A percentile compares a stretch with the other conserved stretches of the same genome.
Evolutionary conservation across 1,140 invertebrate genomes (phyloP).

Genomic region (Ditylenchus dipsaci): DNA sequence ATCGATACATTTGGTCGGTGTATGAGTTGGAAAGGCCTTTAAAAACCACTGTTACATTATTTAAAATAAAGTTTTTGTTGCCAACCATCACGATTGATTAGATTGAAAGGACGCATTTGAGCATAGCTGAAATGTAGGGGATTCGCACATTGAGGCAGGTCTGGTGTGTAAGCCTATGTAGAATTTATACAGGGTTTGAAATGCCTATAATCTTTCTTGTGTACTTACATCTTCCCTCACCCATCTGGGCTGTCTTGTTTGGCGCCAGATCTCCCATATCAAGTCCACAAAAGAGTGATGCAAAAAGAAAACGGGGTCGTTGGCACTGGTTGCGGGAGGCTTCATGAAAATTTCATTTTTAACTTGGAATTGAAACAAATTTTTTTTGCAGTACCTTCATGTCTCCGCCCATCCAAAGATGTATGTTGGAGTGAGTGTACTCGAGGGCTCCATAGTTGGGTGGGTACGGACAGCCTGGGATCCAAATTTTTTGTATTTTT

Average conservation of each 20-base stretch:
- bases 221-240: conserved; percentile 11
- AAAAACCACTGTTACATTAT: no score
- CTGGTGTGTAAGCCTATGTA: conserved; percentile 49
- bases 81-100: conserved; percentile 51
- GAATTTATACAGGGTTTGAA: not conserved
- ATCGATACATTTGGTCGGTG: conserved; percentile 55
- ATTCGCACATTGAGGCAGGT: conserved; percentile 51
- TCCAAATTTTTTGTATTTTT: not conserved
- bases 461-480: conserved; percentile 45
- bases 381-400: conserved; percentile 30
- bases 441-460: conserved; percentile 47
- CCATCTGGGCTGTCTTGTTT: conserved; percentile 43
- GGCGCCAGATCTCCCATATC: conserved; percentile 58
- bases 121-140: conserved; percentile 54
- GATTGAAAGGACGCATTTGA: conserved; percentile 48
- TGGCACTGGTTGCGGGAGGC: conserved; percentile 21
- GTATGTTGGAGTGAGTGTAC: conserved; percentile 56
- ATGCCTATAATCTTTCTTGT: no score
- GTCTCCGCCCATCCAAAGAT: conserved; percentile 57
- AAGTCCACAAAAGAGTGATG: conserved; percentile 61
- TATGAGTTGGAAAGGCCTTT: conserved; percentile 51
- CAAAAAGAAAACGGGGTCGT: conserved; percentile 35
- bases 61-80: no score
- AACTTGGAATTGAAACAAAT: not conserved
- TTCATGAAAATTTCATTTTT: conserved; percentile 22